Percentiles rank a stretch among this genome's conserved stretches.
Conservation (phyloP, 1,140 invertebrate genomes). For the Pogonognathellus flavescens region DNA sequence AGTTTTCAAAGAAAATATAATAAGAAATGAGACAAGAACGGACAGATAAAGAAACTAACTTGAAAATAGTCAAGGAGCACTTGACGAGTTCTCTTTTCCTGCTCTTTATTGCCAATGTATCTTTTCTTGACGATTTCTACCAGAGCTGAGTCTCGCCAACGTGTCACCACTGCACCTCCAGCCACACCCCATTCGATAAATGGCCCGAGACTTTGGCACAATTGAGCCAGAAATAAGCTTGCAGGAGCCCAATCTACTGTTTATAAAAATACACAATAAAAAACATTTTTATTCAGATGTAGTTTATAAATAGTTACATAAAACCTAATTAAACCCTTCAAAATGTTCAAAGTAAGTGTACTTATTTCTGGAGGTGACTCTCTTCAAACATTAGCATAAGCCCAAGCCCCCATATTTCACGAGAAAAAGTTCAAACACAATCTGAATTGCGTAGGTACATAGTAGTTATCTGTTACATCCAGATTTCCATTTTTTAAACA, state of each 20-base stretch:
- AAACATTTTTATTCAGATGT: not conserved
- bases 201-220: slow-evolving; percentile 76
- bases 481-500: slow-evolving; percentile 92
- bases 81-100: slow-evolving; percentile 71
- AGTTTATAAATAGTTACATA: not conserved
- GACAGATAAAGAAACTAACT: slow-evolving; percentile 68
- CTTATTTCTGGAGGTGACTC: too few species aligned
- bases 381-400: too few species aligned
- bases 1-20: not conserved
- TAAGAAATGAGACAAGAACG: not conserved
- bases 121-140: slow-evolving; percentile 73
- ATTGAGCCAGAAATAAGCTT: slow-evolving; percentile 78
- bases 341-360: too few species aligned
- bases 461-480: slow-evolving; percentile 70
- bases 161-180: slow-evolving; percentile 75
- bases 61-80: slow-evolving; percentile 75
- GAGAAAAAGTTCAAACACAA: too few species aligned
- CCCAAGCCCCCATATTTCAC: too few species aligned
- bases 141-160: slow-evolving; percentile 77
- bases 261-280: slow-evolving; percentile 1
- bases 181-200: slow-evolving; percentile 77
- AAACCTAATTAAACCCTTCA: too few species aligned
- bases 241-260: slow-evolving; percentile 77
- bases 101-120: slow-evolving; percentile 71
- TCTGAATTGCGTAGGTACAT: too few species aligned